Conservation (phyloP, 1,140 invertebrate genomes). For the Drosophila sucinea region DNA sequence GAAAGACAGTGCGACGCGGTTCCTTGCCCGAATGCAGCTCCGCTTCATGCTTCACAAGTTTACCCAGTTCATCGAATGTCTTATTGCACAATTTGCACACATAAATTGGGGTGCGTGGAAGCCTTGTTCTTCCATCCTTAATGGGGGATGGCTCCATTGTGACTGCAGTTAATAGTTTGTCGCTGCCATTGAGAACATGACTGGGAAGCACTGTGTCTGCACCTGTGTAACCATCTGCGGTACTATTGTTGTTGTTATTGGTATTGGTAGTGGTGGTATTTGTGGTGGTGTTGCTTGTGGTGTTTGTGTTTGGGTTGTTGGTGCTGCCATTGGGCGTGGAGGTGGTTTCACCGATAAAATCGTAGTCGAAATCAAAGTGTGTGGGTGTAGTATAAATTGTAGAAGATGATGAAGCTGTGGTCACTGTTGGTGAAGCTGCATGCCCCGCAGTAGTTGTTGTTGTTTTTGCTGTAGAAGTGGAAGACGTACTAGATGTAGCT, state of each 20-base stretch:
- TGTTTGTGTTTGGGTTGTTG: slow-evolving; percentile 4
- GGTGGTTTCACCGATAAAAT: slow-evolving; percentile 48
- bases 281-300: slow-evolving; percentile 5
- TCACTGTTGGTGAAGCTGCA: slow-evolving; percentile 15
- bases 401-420: slow-evolving; percentile 12
- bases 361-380: slow-evolving; percentile 65
- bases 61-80: slow-evolving; percentile 60
- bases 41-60: slow-evolving; percentile 58
- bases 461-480: slow-evolving; percentile 18
- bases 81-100: slow-evolving; percentile 62
- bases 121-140: slow-evolving; percentile 37
- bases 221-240: background rate
- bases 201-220: slow-evolving; percentile 7
- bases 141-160: slow-evolving; percentile 31
- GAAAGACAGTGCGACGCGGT: slow-evolving; percentile 21
- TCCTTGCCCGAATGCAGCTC: slow-evolving; percentile 46
- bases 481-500: background rate
- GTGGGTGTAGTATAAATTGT: slow-evolving; percentile 52
- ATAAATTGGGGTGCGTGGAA: slow-evolving; percentile 35
- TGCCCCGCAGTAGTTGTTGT: background rate
- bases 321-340: slow-evolving; percentile 26
- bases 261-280: background rate
- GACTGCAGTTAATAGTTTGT: slow-evolving; percentile 49
- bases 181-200: slow-evolving; percentile 53
- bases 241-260: slow-evolving; percentile 1